Base-by-base conservation (phyloP, 2,797 vertebrate genomes). In the Sebastes kiyomatsui region DNA sequence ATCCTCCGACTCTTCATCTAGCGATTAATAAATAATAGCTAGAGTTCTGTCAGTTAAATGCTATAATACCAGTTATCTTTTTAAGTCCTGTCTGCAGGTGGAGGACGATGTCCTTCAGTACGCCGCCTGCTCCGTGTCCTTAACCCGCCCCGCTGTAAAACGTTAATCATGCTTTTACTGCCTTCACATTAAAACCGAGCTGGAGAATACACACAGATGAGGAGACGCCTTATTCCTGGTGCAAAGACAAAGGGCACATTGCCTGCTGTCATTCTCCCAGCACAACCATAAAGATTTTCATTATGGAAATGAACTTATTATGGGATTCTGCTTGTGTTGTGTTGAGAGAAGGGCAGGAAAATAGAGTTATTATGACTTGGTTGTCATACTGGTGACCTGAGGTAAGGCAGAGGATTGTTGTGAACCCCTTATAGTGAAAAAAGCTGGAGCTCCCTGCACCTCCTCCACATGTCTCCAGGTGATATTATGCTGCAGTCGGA, bases 181-280 rank as follows among this genome's bases (percentile, higher is more conserved):
- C 68, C 33, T 20, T 64, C 78, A 22, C 58, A 77, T 76, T 77
- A 77, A 81, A 75, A 55, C 9, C 3, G 18, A 73, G 64, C 60
- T 14, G 64, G 42, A 72, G 60, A 81, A 49, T 9, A 32, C 54
- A 38, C 54, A 59, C 76, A 32, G 69, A 71, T 25, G 74, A 70
- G 33, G 75, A 67, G 72, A 59, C n/a, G 55, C 64, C 33, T 49
- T 27, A 52, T 67, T 78, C 16, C 64, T 77, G 80, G 27, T 72
- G 65, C 64, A 59, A 28, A 79, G 80, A 88, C 68, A 79, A 77
- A 88, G 71, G 67, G 68, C 78, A 67, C 11, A 11, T 14, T 22
- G 78, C 65, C 78, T 74, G 78, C 79, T 73, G 80, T 74, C 78
- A 20, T 13, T 71, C 33, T 81, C 61, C 55, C 56, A 59, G 67